A percentile compares a stretch with the other conserved stretches of the same genome.
Evolutionary conservation across 2,797 vertebrate species (phyloP).

Genomic region (Crax fasciolata): DNA sequence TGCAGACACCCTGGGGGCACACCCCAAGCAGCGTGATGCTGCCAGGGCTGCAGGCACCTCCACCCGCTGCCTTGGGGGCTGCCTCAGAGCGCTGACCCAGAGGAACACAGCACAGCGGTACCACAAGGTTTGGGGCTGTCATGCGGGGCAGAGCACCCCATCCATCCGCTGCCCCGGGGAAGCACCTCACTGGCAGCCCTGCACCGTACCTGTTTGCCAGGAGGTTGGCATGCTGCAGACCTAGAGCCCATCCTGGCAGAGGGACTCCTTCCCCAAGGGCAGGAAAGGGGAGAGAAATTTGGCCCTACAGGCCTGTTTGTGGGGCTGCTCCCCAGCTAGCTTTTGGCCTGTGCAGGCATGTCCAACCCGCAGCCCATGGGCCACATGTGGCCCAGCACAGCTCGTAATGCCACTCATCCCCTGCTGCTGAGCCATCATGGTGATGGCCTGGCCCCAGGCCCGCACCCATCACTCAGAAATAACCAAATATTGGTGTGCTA

Average conservation of each 20-base stretch:
- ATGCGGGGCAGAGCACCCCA: rapidly evolving
- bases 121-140: neutral
- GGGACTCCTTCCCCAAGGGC: rapidly evolving
- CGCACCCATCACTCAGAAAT: too few relatives aligned
- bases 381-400: too few relatives aligned
- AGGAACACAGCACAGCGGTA: neutral
- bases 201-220: neutral
- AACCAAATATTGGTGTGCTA: too few relatives aligned
- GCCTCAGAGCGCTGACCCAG: neutral
- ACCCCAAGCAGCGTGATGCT: neutral
- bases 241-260: neutral
- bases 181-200: neutral
- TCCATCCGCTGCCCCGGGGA: neutral
- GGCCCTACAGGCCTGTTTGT: neutral
- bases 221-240: rapidly evolving
- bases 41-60: neutral
- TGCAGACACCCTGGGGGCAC: too few relatives aligned
- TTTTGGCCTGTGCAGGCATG: neutral
- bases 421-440: too few relatives aligned
- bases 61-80: neutral
- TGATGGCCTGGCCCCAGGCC: too few relatives aligned
- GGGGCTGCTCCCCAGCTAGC: neutral
- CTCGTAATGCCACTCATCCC: too few relatives aligned
- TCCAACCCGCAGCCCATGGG: too few relatives aligned
- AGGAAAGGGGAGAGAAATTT: neutral